phyloP scores from a whole-genome alignment of 2,797 vertebrate genomes.

The Smutsia temminckii region DNA sequence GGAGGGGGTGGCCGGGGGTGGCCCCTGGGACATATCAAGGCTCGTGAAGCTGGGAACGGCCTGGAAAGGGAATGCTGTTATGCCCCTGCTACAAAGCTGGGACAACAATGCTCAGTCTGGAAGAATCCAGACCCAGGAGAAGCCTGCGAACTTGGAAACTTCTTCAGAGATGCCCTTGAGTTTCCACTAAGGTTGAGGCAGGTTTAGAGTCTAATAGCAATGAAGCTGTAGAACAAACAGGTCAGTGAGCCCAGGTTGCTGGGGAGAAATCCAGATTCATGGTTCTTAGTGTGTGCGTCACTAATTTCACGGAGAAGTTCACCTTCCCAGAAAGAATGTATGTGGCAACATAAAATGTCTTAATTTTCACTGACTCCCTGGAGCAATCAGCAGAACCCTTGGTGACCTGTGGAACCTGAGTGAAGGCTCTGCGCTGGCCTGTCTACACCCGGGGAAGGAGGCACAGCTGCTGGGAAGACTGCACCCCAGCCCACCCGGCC shows the following conservation, averaged over 20 bases:
- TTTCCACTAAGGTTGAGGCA: neutral
- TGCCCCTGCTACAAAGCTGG: neutral
- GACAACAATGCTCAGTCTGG: neutral
- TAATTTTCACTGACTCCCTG: neutral
- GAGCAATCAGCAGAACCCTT: neutral
- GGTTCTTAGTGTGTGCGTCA: neutral
- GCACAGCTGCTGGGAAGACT: neutral
- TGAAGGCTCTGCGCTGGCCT: neutral
- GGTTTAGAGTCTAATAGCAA: neutral
- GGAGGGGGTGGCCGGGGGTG: neutral
- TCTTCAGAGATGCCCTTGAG: neutral
- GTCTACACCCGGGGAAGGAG: neutral
- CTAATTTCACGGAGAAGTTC: neutral
- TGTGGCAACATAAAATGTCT: neutral
- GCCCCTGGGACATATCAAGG: fast-evolving
- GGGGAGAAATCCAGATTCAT: neutral
- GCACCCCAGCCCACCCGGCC: fast-evolving
- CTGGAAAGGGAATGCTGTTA: neutral
- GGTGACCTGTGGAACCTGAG: neutral
- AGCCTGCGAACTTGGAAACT: neutral
- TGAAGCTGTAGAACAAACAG: neutral
- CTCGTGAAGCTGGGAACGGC: neutral
- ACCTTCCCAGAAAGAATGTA: neutral
- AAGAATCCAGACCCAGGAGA: neutral
- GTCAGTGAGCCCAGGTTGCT: neutral